Conservation (phyloP, 2,797 vertebrate species). For the Rhynchotus rufescens region DNA sequence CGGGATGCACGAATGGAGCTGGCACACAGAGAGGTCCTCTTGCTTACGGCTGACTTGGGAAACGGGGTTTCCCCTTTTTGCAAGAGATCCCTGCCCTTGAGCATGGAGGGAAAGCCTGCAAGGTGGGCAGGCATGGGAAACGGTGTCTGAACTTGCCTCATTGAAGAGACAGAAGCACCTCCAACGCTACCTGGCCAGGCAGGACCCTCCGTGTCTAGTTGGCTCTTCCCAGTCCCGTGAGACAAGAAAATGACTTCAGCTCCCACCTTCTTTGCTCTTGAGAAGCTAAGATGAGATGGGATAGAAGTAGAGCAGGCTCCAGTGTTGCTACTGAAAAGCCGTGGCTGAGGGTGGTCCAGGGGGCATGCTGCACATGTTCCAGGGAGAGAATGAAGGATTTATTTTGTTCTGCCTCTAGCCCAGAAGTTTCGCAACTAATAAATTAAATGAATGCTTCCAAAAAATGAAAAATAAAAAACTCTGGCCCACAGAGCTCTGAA, state of each 20-base stretch:
- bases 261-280: not conserved
- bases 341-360: conserved; percentile 16
- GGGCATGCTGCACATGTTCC: not conserved
- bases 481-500: not conserved
- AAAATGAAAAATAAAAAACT: not conserved
- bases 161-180: not conserved
- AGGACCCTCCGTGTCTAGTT: not conserved
- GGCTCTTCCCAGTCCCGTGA: not conserved
- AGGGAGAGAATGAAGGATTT: conserved; percentile 36
- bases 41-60: not conserved
- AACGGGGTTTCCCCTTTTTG: not conserved
- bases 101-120: not conserved
- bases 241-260: not conserved
- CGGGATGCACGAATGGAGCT: not conserved
- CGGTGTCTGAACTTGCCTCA: not conserved
- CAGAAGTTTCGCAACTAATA: conserved; percentile 37
- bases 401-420: conserved; percentile 30
- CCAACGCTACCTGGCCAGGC: rapidly evolving
- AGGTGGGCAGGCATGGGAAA: not conserved
- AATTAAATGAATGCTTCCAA: conserved; percentile 48
- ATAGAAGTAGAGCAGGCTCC: not conserved
- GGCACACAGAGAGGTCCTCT: not conserved
- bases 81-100: rapidly evolving
- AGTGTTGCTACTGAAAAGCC: not conserved
- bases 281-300: not conserved